phyloP scores from a whole-genome alignment of 1,140 invertebrate species.

The Aphis gossypii region DNA sequence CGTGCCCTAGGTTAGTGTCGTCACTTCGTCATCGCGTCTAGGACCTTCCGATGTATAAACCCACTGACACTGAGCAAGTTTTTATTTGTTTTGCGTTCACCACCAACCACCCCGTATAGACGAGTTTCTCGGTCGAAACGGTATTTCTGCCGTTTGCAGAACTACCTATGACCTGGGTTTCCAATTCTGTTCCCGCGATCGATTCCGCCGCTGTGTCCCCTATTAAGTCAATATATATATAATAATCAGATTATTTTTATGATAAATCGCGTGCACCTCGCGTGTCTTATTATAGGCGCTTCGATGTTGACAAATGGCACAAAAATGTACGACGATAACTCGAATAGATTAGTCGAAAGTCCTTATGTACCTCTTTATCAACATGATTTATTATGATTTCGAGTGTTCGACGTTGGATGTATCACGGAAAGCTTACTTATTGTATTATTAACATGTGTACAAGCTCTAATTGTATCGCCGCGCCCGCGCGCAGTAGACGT shows the following conservation, averaged over 20 bases:
- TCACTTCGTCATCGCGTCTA: neutral
- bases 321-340: neutral
- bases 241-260: neutral
- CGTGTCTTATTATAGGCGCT: neutral
- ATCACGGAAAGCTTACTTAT: neutral
- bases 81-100: neutral
- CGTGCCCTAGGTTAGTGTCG: constrained; percentile 17
- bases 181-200: neutral
- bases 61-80: too few species aligned
- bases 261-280: neutral
- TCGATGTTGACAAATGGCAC: neutral
- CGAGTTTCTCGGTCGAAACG: too few species aligned
- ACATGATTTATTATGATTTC: neutral
- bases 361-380: neutral
- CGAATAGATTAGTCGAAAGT: neutral
- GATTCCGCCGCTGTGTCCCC: neutral
- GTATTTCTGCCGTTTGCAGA: neutral
- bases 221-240: too few species aligned
- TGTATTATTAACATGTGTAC: constrained; percentile 4
- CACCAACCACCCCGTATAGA: neutral
- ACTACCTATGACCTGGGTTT: neutral
- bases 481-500: neutral
- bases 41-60: neutral
- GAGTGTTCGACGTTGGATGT: neutral
- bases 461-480: neutral